Conservation (phyloP, 2,888 invertebrate genomes). For the Muschampia plurimacula region DNA sequence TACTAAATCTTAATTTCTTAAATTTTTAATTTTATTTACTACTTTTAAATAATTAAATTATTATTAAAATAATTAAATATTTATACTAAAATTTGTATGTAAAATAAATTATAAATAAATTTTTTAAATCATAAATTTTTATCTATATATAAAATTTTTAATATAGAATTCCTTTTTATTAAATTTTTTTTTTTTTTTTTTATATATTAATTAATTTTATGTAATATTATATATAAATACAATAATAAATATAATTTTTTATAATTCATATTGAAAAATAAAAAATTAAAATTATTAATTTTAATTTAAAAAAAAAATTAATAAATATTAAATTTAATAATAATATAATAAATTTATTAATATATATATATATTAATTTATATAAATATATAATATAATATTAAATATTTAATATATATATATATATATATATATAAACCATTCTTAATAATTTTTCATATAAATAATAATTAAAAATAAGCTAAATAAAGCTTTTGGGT, state of each 20-base stretch:
- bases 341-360: slow-evolving; percentile 40
- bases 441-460: slow-evolving; percentile 47
- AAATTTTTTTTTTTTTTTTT: slow-evolving; percentile 65
- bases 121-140: slow-evolving; percentile 79
- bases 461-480: slow-evolving; percentile 66
- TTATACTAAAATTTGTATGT: slow-evolving; percentile 83
- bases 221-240: slow-evolving; percentile 54
- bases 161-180: slow-evolving; percentile 56
- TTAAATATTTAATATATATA: slow-evolving; percentile 21
- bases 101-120: slow-evolving; percentile 83
- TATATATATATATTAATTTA: slow-evolving; percentile 41
- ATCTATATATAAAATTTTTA: slow-evolving; percentile 55
- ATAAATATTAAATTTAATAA: slow-evolving; percentile 51
- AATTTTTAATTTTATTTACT: slow-evolving; percentile 77
- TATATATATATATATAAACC: slow-evolving; percentile 37
- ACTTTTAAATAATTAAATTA: slow-evolving; percentile 53
- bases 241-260: slow-evolving; percentile 31
- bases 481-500: slow-evolving; percentile 87
- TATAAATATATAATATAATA: slow-evolving; percentile 6
- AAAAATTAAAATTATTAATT: slow-evolving; percentile 48
- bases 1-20: slow-evolving; percentile 87
- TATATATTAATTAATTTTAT: not conserved
- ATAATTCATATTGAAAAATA: slow-evolving; percentile 39
- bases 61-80: slow-evolving; percentile 72
- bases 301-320: slow-evolving; percentile 45